Percentiles rank a stretch among this genome's conserved stretches.
Evolutionary conservation across 1,140 invertebrate genomes (phyloP).

Genomic region (Drosophila micromelanica): DNA sequence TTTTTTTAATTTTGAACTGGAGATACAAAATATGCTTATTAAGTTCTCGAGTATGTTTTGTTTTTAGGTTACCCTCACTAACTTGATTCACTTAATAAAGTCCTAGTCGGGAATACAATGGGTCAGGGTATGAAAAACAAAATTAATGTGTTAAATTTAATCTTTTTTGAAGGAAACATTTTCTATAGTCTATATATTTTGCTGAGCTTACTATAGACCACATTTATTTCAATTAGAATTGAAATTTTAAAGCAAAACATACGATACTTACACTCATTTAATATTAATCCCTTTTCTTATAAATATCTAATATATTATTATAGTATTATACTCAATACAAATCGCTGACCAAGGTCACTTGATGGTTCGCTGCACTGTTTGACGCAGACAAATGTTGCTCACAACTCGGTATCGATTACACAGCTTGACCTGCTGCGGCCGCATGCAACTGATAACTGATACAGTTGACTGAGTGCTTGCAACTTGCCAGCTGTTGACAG

Average conservation of each 20-base stretch:
- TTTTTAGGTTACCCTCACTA: too few species aligned
- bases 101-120: too few species aligned
- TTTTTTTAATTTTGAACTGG: too few species aligned
- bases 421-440: slow-evolving; percentile 13
- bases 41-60: too few species aligned
- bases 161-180: too few species aligned
- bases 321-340: neutral
- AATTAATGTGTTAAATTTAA: too few species aligned
- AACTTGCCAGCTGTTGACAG: neutral
- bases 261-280: neutral
- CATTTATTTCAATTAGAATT: neutral
- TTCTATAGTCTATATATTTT: too few species aligned
- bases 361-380: neutral
- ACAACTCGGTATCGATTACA: slow-evolving; percentile 8
- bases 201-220: too few species aligned
- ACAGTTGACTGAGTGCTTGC: slow-evolving; percentile 21
- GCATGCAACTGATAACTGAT: slow-evolving; percentile 1
- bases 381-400: neutral
- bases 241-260: neutral
- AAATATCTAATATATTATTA: too few species aligned
- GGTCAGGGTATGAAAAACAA: too few species aligned
- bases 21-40: too few species aligned
- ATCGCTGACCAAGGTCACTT: slow-evolving; percentile 8
- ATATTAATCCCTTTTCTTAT: neutral
- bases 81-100: too few species aligned